These are phyloP conservation scores for Apis mellifera DNA, from an alignment of 1,140 invertebrate genomes.

Conservation along the genomic window Amel_HAv3.1 CM009934.2:11430501-11431000, in stretches of 20 bases:
- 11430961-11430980: no score
- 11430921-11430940: no score
- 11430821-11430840: background rate
- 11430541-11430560: constrained; percentile 18
- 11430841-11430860: background rate
- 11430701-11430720: constrained; percentile 48
- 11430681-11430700: constrained; percentile 55
- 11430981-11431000: background rate
- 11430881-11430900: no score
- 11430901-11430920: no score
- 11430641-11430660: constrained; percentile 66
- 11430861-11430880: background rate
- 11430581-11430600: constrained; percentile 80
- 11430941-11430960: no score
- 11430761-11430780: constrained; percentile 30
- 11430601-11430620: constrained; percentile 77
- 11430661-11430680: constrained; percentile 64
- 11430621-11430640: constrained; percentile 75
- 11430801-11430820: constrained; percentile 30
- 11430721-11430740: constrained; percentile 66
- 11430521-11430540: background rate
- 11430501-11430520: no score
- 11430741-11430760: constrained; percentile 64
- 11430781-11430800: constrained; percentile 20
- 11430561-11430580: no score